These are phyloP conservation scores for Sinocyclocheilus anophthalmus DNA, from an alignment of 2,113 vertebrate genomes.

Conservation along the genomic window DNA sequence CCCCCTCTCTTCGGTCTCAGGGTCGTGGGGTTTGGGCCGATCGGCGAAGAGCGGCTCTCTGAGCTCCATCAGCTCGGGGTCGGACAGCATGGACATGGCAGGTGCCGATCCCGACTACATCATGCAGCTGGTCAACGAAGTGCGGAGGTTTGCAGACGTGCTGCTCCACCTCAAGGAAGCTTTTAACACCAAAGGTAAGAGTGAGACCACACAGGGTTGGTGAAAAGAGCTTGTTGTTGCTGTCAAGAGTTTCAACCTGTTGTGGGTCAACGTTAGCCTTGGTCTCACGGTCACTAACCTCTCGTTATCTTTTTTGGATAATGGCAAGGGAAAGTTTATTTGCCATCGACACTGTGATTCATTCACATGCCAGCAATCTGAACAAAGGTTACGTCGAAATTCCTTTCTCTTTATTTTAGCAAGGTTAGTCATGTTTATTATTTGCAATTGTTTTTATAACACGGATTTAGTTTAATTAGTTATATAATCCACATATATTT, in stretches of 20 bases:
- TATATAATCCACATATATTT: neutral
- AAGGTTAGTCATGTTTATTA: neutral
- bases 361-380: neutral
- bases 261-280: conserved; percentile 57
- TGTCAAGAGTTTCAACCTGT: neutral
- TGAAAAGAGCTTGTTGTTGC: neutral
- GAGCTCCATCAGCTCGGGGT: conserved; percentile 74
- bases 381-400: neutral
- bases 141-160: conserved; percentile 91
- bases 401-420: neutral
- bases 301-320: conserved; percentile 57
- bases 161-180: conserved; percentile 92
- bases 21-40: conserved; percentile 73
- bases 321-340: neutral
- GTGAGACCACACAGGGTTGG: neutral
- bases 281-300: conserved; percentile 68
- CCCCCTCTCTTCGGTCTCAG: conserved; percentile 63
- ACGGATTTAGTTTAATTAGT: too few relatives aligned
- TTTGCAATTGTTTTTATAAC: neutral
- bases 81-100: conserved; percentile 75
- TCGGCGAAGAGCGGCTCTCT: conserved; percentile 76
- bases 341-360: neutral
- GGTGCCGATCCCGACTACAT: conserved; percentile 89
- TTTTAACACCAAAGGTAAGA: conserved; percentile 85
- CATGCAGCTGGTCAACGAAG: conserved; percentile 92